Evolutionary conservation across 1,140 invertebrate genomes (phyloP), one percentile per base, ranked within the genome.

Genomic region (Odontomachus brunneus): DNA sequence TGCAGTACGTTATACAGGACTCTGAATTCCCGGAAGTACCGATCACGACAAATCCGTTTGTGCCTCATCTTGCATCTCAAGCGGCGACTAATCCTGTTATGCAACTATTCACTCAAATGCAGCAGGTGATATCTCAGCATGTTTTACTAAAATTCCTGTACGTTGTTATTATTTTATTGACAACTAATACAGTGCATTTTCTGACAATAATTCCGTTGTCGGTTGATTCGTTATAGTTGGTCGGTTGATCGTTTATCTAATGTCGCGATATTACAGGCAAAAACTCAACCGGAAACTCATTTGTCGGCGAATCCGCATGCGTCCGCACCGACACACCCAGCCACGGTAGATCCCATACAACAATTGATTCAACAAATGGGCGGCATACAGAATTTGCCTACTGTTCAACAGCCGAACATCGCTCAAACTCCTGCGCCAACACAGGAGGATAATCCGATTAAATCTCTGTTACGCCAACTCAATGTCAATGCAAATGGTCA

Each of bases 81-180:
- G 66, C 94, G 11, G 80, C 93, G 0, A 44, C 75, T 71, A 95
- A 95, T 92, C 94, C 95, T 62, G 92, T 95, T 51, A 94, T 95
- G 92, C 95, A 95, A 65, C 92, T 95, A 67, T 95, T 95, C 60
- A 95, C 92, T 90, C 95, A 95, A 88, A 94, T 95, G 92, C 95
- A 95, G 84, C 94, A 95, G 91, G 95, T 95, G 60, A 57, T 15
- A 53, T 12, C 4, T 2, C 17, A 2, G 3, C 14, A 55, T n/a
- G 67, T 29, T 15, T 53, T 24, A 19, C 3, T 15, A 44, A 53
- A 4, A 44, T 9, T 15, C 62, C 57, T 9, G 17, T 51, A n/a
- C 2, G 53, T 29, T 33, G 19, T n/a, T n/a, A 26, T 17, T 57
- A 57, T 62, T 7, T 15, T 67, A n/a, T n/a, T n/a, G n/a, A n/a